phyloP scores from a whole-genome alignment of 2,113 vertebrate species.

The Cisticola juncidis region DNA sequence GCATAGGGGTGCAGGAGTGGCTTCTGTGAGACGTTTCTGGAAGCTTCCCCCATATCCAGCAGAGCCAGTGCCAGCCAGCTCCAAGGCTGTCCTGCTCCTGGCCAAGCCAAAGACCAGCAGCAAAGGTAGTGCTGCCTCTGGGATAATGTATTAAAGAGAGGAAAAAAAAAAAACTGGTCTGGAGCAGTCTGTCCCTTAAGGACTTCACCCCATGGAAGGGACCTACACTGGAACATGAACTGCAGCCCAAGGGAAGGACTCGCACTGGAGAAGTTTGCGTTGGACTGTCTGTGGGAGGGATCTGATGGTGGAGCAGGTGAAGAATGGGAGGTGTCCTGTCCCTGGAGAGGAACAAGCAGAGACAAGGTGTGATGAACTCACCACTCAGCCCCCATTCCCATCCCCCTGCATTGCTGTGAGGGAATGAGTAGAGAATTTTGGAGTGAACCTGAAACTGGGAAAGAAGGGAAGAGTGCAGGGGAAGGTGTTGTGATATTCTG shows the following conservation, averaged over 20 bases:
- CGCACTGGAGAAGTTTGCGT: not conserved
- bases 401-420: not conserved
- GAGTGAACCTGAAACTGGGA: not conserved
- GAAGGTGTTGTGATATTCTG: not conserved
- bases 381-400: not conserved
- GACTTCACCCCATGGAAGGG: not conserved
- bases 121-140: not conserved
- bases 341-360: not conserved
- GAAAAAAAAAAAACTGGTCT: accelerated
- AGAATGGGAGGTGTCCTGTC: not conserved
- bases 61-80: not conserved
- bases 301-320: not conserved
- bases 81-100: not conserved
- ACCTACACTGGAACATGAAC: not conserved
- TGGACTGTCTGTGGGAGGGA: not conserved
- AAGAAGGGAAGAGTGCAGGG: not conserved
- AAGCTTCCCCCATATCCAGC: not conserved
- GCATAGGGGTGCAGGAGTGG: not conserved
- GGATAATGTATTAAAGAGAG: not conserved
- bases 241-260: not conserved
- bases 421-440: not conserved
- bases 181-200: not conserved
- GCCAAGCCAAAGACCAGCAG: not conserved
- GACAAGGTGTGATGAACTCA: not conserved
- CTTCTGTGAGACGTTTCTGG: not conserved